Conservation (phyloP, 2,888 invertebrate genomes). For the Cosmopolites sordidus region DNA sequence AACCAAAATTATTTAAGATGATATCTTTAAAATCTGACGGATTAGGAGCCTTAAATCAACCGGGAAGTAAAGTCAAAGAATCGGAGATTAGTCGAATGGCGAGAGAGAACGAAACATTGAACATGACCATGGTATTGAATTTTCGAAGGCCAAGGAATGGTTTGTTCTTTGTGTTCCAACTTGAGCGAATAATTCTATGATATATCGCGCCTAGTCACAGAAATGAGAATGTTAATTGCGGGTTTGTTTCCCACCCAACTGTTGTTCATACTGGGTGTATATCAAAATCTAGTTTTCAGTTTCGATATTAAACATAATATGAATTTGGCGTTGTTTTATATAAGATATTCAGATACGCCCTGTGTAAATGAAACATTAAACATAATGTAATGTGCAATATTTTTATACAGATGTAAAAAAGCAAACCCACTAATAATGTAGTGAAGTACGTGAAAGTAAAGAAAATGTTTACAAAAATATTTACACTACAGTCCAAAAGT, state of each 20-base stretch:
- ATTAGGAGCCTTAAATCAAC: conserved; percentile 19
- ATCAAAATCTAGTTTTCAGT: neutral
- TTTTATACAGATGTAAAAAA: no score
- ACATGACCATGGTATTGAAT: conserved; percentile 43
- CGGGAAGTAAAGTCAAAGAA: conserved; percentile 25
- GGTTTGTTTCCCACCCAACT: conserved; percentile 19
- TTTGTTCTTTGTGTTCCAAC: conserved; percentile 18
- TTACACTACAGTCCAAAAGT: no score
- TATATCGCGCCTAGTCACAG: conserved; percentile 26
- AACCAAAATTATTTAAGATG: no score
- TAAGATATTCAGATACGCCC: no score
- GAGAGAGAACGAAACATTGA: conserved; percentile 32
- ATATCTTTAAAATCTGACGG: no score
- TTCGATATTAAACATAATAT: no score
- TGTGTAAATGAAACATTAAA: no score
- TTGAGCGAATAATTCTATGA: conserved; percentile 22
- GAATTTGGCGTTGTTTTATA: no score
- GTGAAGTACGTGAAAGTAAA: no score
- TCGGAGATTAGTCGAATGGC: conserved; percentile 22
- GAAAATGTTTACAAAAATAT: no score
- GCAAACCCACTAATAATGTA: no score
- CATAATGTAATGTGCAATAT: no score
- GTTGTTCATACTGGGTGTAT: conserved; percentile 1
- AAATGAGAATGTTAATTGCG: conserved; percentile 27
- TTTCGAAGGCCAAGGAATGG: conserved; percentile 30